Conservation (phyloP, 2,797 vertebrate genomes). For the Spea hammondii region DNA sequence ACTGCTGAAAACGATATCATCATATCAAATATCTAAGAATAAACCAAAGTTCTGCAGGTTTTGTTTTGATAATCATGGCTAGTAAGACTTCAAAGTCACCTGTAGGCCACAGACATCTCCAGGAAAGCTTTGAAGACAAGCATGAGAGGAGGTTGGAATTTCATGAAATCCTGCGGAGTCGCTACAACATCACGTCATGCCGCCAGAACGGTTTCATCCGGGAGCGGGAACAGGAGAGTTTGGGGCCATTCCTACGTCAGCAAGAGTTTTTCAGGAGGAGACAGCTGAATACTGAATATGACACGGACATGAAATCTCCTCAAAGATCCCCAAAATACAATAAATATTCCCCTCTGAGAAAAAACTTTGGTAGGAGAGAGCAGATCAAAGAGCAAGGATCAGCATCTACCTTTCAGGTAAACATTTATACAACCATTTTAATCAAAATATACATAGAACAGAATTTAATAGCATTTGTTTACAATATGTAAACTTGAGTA, state of each 20-base stretch:
- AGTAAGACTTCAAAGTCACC: constrained; percentile 34
- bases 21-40: neutral
- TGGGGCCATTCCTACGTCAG: constrained; percentile 56
- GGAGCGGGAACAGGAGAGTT: constrained; percentile 18
- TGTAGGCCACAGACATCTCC: neutral
- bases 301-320: constrained; percentile 23
- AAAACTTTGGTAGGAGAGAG: neutral
- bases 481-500: too few species aligned
- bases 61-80: constrained; percentile 53
- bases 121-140: constrained; percentile 69
- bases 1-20: neutral
- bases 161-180: constrained; percentile 56
- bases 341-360: constrained; percentile 1
- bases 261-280: constrained; percentile 67
- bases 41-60: neutral
- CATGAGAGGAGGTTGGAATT: constrained; percentile 65
- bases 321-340: neutral
- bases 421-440: too few species aligned
- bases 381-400: fast-evolving
- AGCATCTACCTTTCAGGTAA: constrained; percentile 58
- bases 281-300: constrained; percentile 56
- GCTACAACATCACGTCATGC: constrained; percentile 57
- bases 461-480: too few species aligned
- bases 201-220: constrained; percentile 31
- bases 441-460: too few species aligned